Base-by-base conservation (phyloP, 2,888 invertebrate species). In the Oscheius sp. region DNA sequence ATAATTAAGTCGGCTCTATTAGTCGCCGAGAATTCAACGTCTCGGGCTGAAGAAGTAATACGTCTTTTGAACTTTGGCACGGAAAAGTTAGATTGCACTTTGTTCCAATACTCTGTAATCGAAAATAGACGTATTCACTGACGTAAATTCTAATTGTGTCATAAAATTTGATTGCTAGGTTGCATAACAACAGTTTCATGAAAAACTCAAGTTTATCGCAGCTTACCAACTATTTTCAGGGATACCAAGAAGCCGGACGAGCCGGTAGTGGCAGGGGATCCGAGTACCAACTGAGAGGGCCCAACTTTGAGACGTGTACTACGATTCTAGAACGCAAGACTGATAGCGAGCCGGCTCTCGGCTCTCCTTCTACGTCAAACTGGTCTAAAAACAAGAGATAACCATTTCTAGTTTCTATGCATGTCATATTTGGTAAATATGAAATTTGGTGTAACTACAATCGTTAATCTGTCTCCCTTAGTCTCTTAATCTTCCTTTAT, bases 231-330 rank as follows among this genome's bases (percentile, higher is more conserved):
- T 29, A 35, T 1, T 37, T 63, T 63, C 42, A 63, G 53, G 35
- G 55, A 59, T 53, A 53, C 32, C 13, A 55, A 68, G 68, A 68
- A 55, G 55, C n/a, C 10, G 21, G 68, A 53, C 29, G 55, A 51
- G 37, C 53, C 47, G 68, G 63, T 10, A 50, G 63, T 33, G 47
- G 48, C 11, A 21, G 71, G 13, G 73, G 73, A 65, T 73, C 73
- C 21, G 73, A 73, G 42, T 53, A 73, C 65, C 63, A 50, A 63
- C 33, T 73, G 58, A 73, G 35, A 32, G 63, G 63, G 65, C 73
- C 73, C 10, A 47, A 63, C 7, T 53, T 73, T 29, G 63, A 73
- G 33, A 60, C 71, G n/a, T 48, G 51, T 37, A 51, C 47, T 9
- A 51, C 50, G 33, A 51, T 59, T 60, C 42, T 60, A 3, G 68